Conservation (phyloP, 2,113 vertebrate genomes). For the Xenus cinereus region DNA sequence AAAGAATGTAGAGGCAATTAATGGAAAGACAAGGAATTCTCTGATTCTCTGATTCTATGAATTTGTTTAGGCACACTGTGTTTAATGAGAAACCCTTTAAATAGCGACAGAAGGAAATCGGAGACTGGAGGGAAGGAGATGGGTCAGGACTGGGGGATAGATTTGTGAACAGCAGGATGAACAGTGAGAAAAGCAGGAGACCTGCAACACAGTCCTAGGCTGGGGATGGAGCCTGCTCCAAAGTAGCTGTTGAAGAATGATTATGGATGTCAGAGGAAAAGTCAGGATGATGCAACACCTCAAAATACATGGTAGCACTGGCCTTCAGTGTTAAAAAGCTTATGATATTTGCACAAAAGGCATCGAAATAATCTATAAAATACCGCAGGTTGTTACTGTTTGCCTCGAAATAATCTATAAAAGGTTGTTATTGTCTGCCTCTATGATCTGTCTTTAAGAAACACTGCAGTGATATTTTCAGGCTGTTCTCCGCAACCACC, state of each 20-base stretch:
- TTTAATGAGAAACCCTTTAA: not conserved
- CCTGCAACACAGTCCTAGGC: not conserved
- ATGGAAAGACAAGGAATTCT: not conserved
- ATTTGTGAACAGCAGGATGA: not conserved
- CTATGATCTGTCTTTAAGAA: not conserved
- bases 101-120: not conserved
- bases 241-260: fast-evolving
- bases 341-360: not conserved
- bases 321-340: not conserved
- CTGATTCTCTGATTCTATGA: not conserved
- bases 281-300: not conserved
- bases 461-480: not conserved
- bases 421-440: not conserved
- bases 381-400: not conserved
- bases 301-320: not conserved
- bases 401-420: not conserved
- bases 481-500: not conserved
- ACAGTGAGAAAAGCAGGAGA: not conserved
- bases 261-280: not conserved
- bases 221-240: not conserved
- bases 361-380: not conserved
- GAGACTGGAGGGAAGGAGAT: not conserved
- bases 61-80: not conserved
- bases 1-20: not conserved
- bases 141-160: not conserved